Evolutionary conservation across 2,797 vertebrate genomes (phyloP).

Genomic region (Platalea minor): DNA sequence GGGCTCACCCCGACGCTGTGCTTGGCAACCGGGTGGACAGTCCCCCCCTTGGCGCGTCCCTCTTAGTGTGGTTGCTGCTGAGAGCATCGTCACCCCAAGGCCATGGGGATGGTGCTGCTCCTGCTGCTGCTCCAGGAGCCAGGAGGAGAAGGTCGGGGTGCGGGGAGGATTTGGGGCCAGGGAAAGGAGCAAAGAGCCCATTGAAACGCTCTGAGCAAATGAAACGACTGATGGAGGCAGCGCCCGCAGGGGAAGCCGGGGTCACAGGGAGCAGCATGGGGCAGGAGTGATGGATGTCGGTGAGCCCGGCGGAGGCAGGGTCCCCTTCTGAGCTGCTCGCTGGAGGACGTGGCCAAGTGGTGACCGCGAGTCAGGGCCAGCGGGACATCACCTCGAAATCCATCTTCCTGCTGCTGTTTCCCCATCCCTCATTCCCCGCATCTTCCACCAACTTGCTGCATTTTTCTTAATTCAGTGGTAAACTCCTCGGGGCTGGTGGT

Average conservation of each 20-base stretch:
- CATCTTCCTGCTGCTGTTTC: not conserved
- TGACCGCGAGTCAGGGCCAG: fast-evolving
- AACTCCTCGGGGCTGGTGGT: fast-evolving
- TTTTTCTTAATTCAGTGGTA: not conserved
- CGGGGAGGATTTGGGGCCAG: not conserved
- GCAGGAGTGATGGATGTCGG: not conserved
- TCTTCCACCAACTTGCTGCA: not conserved
- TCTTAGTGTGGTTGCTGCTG: not conserved
- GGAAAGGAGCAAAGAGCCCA: not conserved
- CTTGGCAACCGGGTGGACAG: not conserved
- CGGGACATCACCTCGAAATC: not conserved
- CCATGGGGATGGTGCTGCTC: fast-evolving
- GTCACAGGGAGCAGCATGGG: not conserved
- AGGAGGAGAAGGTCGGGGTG: fast-evolving
- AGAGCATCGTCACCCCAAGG: not conserved
- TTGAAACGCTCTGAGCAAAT: not conserved
- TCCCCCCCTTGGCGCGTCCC: fast-evolving
- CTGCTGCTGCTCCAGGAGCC: not conserved
- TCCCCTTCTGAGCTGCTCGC: not conserved
- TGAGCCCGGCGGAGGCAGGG: not conserved
- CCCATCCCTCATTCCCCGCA: not conserved
- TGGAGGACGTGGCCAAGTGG: not conserved
- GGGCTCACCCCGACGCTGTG: fast-evolving
- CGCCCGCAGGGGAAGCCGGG: fast-evolving
- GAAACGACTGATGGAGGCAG: not conserved